Evolutionary conservation across 2,888 invertebrate genomes (phyloP), one percentile per base, ranked within the genome.

Genomic region (Corythucha ciliata): DNA sequence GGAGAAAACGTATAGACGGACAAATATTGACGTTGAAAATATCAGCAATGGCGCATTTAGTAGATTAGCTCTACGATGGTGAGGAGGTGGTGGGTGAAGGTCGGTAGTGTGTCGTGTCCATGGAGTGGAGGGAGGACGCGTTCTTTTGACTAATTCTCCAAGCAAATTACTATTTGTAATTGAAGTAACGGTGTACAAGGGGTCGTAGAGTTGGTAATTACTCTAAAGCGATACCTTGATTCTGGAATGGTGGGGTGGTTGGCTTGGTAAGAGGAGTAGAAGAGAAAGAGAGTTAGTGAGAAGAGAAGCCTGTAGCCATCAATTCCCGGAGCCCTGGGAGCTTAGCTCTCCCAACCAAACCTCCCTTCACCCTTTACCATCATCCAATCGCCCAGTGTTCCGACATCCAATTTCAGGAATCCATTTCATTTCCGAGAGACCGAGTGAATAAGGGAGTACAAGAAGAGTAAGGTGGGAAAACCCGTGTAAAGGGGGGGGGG

Each of bases 401-500:
- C 46, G 40, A 51, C 54, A 46, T 51, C 51, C 50, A 46, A 51
- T 51, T 54, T 50, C 54, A 54, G 49, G 54, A 54, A 45, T 54
- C 54, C 54, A 54, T 54, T 54, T 54, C 54, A 54, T 54, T 54
- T 54, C 54, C 34, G 16, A 29, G 51, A 36, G 51, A 41, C 39
- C 47, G 46, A 46, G 46, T 16, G 47, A 47, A 41, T 45, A 45
- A 29, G 29, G n/a, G 29, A 29, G 29, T 12, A 12, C 10, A 29
- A 44, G 44, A 44, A 25, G 18, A 5, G 18, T 12, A 7, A 7
- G 36, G 16, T 7, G 8, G 8, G 36, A 7, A 36, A 36, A n/a
- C n/a, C n/a, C n/a, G n/a, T n/a, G n/a, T n/a, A n/a, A n/a, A n/a
- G n/a, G n/a, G n/a, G n/a, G n/a, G n/a, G n/a, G n/a, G n/a, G n/a